Base-by-base conservation (phyloP, 2,113 vertebrate genomes). In the Nibea albiflora region DNA sequence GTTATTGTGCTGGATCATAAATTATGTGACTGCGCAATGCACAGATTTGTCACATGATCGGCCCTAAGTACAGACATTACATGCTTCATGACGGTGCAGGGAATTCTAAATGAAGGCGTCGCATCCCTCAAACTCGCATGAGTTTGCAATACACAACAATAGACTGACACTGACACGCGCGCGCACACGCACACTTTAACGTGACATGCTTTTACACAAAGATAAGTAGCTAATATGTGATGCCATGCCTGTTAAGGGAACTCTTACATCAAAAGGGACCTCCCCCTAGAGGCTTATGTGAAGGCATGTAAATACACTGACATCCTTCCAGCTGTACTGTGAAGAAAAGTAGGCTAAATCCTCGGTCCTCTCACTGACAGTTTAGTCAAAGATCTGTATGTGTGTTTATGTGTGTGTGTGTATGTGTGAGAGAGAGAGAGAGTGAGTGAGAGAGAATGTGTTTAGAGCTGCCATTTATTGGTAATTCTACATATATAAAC, bases 221-320 rank as follows among this genome's bases (percentile, higher is more conserved):
- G 83, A 89, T 73, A 86, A 81, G 44, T 17, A 64, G 75, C 76
- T 86, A 71, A 65, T 86, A 86, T 19, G 62, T 60, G 60, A 76
- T 85, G 83, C 71, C 60, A 85, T 46, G 85, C 84, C 70, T 77
- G 85, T 89, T 85, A 83, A 62, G 50, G 67, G 24, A 81, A 65
- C 47, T 83, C 73, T 84, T 66, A 86, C 81, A 84, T 92, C 84
- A 90, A 78, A 88, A 52, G 44, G 61, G 65, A 88, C 70, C 60
- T 76, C 54, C 79, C 87, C 71, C 81, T 39, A 3, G 83, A 88
- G 83, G 85, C 77, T 88, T 78, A 76, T 77, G 69, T 50, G 78
- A 35, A 62, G 10, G 64, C 85, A 73, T 90, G 89, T 81, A 89
- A 90, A 89, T 81, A 80, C 46, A 47, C 54, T 35, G 58, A 83